phyloP scores from a whole-genome alignment of 2,113 vertebrate genomes.

The Albula glossodonta region DNA sequence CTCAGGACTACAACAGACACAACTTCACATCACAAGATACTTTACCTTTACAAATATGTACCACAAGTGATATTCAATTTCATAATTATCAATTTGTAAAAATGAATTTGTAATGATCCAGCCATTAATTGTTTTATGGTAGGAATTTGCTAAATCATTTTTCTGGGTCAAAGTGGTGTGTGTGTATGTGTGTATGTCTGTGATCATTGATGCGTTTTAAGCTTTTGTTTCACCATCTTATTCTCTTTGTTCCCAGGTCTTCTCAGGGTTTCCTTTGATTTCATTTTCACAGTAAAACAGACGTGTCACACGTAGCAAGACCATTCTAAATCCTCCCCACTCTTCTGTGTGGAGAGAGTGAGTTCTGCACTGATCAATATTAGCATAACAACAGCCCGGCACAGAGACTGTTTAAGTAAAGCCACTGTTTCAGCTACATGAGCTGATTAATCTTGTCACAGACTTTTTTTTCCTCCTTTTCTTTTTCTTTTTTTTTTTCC shows the following conservation, averaged over 20 bases:
- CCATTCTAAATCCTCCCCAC: constrained; percentile 61
- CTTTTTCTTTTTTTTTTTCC: constrained; percentile 51
- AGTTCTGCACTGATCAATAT: constrained; percentile 74
- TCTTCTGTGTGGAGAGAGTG: constrained; percentile 66
- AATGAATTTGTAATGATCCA: background rate
- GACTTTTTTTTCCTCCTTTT: constrained; percentile 31
- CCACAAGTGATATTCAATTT: too few species aligned
- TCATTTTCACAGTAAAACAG: constrained; percentile 6
- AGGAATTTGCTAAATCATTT: too few species aligned
- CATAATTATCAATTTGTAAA: background rate
- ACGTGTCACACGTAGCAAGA: constrained; percentile 35
- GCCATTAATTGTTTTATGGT: background rate
- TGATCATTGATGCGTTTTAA: background rate
- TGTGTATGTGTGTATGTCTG: too few species aligned
- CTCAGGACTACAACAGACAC: too few species aligned
- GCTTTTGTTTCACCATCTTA: background rate
- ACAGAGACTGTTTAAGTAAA: constrained; percentile 75
- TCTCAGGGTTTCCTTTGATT: background rate
- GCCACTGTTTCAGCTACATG: constrained; percentile 69
- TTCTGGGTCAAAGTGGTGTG: too few species aligned
- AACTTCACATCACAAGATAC: background rate
- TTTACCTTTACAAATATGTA: background rate
- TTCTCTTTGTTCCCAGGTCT: background rate
- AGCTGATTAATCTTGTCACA: constrained; percentile 72
- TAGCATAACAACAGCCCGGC: constrained; percentile 77